phyloP scores from a whole-genome alignment of 2,888 invertebrate genomes.

The Chirona hameri region DNA sequence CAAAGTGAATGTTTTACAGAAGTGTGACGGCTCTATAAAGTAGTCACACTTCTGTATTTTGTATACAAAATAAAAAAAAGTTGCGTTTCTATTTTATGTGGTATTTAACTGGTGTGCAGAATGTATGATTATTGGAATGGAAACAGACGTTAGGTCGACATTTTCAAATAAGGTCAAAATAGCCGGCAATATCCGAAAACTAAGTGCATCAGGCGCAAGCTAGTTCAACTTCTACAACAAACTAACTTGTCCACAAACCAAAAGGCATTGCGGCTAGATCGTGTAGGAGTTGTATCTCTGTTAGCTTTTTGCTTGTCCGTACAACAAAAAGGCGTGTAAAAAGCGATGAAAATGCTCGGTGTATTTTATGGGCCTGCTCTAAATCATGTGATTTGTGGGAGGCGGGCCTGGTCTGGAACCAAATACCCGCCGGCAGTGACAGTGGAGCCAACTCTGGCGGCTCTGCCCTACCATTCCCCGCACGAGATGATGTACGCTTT shows the following conservation, averaged over 20 bases:
- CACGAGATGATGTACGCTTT: not conserved
- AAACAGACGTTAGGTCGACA: too few relatives aligned
- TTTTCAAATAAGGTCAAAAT: too few relatives aligned
- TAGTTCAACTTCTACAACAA: too few relatives aligned
- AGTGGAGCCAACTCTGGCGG: not conserved
- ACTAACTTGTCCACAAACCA: not conserved
- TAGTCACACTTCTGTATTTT: too few relatives aligned
- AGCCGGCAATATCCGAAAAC: too few relatives aligned
- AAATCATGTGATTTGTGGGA: slow-evolving; percentile 14
- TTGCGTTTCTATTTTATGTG: too few relatives aligned
- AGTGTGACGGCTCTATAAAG: too few relatives aligned
- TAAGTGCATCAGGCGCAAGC: too few relatives aligned
- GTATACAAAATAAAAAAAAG: too few relatives aligned
- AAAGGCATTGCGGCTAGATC: not conserved
- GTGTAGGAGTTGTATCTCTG: slow-evolving; percentile 9
- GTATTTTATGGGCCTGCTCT: not conserved
- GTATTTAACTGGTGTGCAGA: too few relatives aligned
- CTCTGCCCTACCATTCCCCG: not conserved
- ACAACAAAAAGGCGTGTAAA: slow-evolving; percentile 1
- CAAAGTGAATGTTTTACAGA: too few relatives aligned
- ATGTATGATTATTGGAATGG: too few relatives aligned
- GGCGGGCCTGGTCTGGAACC: not conserved
- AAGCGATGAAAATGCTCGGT: slow-evolving; percentile 7
- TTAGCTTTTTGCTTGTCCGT: not conserved
- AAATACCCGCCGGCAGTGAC: not conserved